Percentiles rank a stretch among this genome's conserved stretches.
These are phyloP conservation scores for Sebastiscus tertius DNA, from an alignment of 2,797 vertebrate genomes.

Conservation along the genomic window DNA sequence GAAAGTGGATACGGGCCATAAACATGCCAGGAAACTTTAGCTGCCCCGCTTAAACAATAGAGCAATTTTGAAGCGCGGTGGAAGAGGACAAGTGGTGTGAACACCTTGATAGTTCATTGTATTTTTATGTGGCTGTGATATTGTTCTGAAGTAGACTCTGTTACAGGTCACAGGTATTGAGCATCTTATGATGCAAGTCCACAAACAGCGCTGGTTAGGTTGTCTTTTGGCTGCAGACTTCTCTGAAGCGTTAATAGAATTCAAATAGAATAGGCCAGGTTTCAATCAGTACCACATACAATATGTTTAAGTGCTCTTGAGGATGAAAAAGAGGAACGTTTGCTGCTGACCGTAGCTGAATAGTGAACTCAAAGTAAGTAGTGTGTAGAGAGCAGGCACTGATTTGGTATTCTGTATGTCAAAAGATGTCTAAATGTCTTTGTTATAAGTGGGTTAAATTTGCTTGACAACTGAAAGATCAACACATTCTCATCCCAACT, in stretches of 20 bases:
- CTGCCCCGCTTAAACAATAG: slow-evolving; percentile 59
- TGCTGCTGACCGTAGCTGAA: neutral
- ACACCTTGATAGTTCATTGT: slow-evolving; percentile 66
- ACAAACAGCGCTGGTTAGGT: neutral
- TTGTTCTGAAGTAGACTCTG: slow-evolving; percentile 42
- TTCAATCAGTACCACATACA: neutral
- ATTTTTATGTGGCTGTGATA: slow-evolving; percentile 39
- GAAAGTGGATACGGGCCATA: slow-evolving; percentile 73
- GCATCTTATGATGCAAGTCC: slow-evolving; percentile 31
- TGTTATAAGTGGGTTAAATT: neutral
- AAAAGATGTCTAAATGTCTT: neutral
- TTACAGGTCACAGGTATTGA: slow-evolving; percentile 54
- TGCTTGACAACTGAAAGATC: neutral
- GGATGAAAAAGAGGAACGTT: too few relatives aligned
- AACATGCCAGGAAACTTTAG: slow-evolving; percentile 70
- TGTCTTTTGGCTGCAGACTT: neutral
- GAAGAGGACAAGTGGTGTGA: slow-evolving; percentile 65
- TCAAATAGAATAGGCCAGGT: neutral
- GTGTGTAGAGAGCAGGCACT: too few relatives aligned
- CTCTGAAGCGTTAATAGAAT: neutral
- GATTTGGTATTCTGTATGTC: neutral
- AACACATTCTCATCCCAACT: too few relatives aligned
- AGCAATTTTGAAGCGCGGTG: slow-evolving; percentile 51
- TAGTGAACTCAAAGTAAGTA: neutral
- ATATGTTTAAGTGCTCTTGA: neutral